These are phyloP conservation scores for Nannobrachium achirus DNA, from an alignment of 2,113 vertebrate genomes.

Conservation along the genomic window DNA sequence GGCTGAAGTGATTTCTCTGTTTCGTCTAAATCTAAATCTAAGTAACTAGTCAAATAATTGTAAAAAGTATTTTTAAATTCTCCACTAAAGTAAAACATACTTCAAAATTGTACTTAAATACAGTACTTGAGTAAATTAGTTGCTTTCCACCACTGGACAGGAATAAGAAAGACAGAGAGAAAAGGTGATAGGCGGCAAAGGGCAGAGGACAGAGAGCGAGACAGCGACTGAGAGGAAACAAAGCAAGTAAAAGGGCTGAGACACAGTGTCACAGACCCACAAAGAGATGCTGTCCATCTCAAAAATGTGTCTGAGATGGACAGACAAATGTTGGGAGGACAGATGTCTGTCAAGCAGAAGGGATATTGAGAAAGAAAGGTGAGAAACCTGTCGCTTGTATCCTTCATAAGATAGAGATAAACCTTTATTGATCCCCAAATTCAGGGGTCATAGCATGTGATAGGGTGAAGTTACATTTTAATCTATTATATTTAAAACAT, in stretches of 20 bases:
- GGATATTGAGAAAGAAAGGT: slow-evolving; percentile 21
- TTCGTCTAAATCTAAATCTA: too few species aligned
- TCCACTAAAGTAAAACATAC: too few species aligned
- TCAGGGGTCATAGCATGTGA: too few species aligned
- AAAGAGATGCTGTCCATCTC: neutral
- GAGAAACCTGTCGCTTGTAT: slow-evolving; percentile 16
- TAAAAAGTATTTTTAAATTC: too few species aligned
- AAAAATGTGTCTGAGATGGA: neutral
- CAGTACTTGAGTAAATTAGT: too few species aligned
- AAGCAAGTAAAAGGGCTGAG: slow-evolving; percentile 14
- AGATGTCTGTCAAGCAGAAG: slow-evolving; percentile 39
- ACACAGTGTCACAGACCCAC: slow-evolving; percentile 22
- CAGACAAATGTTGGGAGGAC: slow-evolving; percentile 34
- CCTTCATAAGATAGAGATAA: slow-evolving; percentile 14
- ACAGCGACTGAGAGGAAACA: neutral
- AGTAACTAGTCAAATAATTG: too few species aligned
- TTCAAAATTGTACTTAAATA: too few species aligned
- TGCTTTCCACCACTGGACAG: too few species aligned
- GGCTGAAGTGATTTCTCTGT: too few species aligned
- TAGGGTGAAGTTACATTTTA: too few species aligned
- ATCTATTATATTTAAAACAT: too few species aligned
- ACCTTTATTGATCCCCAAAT: too few species aligned
- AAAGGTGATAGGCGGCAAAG: neutral
- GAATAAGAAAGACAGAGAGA: neutral
- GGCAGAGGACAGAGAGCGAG: neutral